Conservation (phyloP, 2,113 vertebrate species). For the Rousettus leschenaultii region DNA sequence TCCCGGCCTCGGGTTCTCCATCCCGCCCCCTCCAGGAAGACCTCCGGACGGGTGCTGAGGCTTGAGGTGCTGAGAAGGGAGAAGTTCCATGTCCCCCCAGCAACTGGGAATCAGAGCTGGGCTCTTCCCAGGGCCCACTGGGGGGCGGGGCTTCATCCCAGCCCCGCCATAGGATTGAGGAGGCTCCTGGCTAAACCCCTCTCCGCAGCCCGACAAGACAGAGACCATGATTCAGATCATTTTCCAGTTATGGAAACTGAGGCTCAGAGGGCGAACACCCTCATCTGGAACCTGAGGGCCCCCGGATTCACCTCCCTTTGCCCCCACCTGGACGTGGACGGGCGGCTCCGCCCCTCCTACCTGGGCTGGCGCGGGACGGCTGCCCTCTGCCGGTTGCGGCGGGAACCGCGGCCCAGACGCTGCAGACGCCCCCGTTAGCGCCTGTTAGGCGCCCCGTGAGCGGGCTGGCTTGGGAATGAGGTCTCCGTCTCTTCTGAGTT, state of each 20-base stretch:
- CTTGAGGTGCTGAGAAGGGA: too few relatives aligned
- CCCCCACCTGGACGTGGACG: rapidly evolving
- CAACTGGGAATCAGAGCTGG: not conserved
- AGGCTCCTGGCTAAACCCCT: not conserved
- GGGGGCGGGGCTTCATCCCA: not conserved
- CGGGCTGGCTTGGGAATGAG: rapidly evolving
- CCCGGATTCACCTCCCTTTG: not conserved
- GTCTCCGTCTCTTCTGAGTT: not conserved
- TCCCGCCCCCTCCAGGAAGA: not conserved
- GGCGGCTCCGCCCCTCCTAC: not conserved
- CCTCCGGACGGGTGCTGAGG: not conserved
- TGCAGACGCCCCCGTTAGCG: not conserved
- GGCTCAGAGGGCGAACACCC: not conserved
- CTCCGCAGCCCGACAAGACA: not conserved
- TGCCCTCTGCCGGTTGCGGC: constrained; percentile 1
- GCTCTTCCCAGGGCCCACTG: not conserved
- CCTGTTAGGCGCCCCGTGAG: rapidly evolving
- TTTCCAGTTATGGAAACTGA: not conserved
- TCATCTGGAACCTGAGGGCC: not conserved
- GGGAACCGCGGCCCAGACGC: not conserved
- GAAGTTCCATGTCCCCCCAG: rapidly evolving
- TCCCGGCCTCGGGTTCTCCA: not conserved
- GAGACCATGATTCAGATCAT: not conserved
- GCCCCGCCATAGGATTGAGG: rapidly evolving
- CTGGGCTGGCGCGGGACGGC: rapidly evolving